These are phyloP conservation scores for Cyclophora albipunctata DNA, from an alignment of 2,888 invertebrate genomes.

Conservation along the genomic window DNA sequence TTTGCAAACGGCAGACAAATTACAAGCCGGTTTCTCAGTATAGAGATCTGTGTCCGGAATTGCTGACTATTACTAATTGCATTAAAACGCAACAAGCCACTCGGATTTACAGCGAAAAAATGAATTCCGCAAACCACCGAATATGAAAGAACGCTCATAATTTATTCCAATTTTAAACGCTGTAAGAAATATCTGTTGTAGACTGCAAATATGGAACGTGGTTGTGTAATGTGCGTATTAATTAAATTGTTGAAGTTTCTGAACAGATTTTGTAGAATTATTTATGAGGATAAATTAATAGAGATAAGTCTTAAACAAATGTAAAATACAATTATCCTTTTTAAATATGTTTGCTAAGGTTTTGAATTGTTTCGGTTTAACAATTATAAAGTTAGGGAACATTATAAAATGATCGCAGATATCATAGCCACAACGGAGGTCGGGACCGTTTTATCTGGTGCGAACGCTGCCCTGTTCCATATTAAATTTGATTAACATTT, in stretches of 20 bases:
- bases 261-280: no score
- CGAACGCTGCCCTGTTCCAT: constrained; percentile 13
- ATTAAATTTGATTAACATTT: constrained; percentile 27
- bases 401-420: neutral
- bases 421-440: constrained; percentile 13
- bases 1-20: no score
- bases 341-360: no score
- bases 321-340: no score
- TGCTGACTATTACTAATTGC: constrained; percentile 3
- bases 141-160: constrained; percentile 5
- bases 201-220: neutral
- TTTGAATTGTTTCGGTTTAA: no score
- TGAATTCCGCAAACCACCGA: constrained; percentile 4
- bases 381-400: no score
- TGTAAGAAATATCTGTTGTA: neutral
- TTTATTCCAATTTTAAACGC: constrained; percentile 9
- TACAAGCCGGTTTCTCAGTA: neutral
- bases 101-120: constrained; percentile 4
- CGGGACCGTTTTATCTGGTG: constrained; percentile 22
- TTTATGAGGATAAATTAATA: no score
- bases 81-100: constrained; percentile 9
- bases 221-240: neutral
- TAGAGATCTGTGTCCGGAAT: no score
- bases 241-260: no score
- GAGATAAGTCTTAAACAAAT: no score